Conservation (phyloP, 2,888 invertebrate species). For the Bhutanitis thaidina region DNA sequence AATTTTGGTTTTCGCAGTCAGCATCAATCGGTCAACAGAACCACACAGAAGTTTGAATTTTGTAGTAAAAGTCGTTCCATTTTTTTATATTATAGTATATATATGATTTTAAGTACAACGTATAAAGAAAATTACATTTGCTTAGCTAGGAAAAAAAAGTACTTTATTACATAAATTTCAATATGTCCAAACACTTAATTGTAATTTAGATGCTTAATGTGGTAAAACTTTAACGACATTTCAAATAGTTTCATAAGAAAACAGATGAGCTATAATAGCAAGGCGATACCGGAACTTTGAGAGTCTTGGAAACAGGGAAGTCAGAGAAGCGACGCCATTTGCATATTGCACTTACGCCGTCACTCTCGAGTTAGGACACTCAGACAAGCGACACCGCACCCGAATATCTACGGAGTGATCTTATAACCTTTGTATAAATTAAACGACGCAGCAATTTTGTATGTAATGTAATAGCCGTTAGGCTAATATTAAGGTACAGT, state of each 20-base stretch:
- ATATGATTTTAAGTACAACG: too few species aligned
- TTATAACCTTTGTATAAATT: conserved; percentile 10
- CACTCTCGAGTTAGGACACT: conserved; percentile 14
- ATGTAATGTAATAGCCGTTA: background rate
- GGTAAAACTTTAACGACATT: background rate
- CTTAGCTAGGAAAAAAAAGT: too few species aligned
- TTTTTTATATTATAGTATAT: too few species aligned
- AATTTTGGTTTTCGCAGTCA: too few species aligned
- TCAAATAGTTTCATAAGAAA: background rate
- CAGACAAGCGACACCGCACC: conserved; percentile 1
- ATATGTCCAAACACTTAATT: background rate
- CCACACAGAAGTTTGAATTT: too few species aligned
- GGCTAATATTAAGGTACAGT: background rate
- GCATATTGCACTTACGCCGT: conserved; percentile 26
- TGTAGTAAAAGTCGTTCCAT: too few species aligned
- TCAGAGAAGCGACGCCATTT: conserved; percentile 22
- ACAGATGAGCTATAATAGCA: background rate
- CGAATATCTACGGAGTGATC: conserved; percentile 7
- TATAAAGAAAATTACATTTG: too few species aligned
- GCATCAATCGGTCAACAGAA: too few species aligned
- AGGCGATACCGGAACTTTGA: conserved; percentile 1
- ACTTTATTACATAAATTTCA: background rate
- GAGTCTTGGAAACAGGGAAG: conserved; percentile 2
- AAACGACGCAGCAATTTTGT: conserved; percentile 13
- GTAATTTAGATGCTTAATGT: background rate